Conservation (phyloP, 2,797 vertebrate species). For the Buceros bicornis region DNA sequence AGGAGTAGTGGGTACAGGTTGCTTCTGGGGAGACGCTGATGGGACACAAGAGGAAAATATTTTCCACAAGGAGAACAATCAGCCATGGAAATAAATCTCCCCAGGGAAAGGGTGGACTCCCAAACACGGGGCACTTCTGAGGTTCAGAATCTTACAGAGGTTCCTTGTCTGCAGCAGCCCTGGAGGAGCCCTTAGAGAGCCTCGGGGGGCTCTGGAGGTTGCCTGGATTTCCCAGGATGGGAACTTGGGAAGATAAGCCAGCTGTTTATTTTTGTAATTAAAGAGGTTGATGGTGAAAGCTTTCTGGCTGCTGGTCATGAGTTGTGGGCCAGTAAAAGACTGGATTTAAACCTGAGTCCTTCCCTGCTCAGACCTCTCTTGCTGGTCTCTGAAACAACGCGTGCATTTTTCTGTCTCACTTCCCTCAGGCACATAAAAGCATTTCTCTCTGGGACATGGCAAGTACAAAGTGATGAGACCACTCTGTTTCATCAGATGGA, state of each 20-base stretch:
- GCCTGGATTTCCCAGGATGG: not conserved
- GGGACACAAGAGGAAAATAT: too few relatives aligned
- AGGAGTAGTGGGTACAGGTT: too few relatives aligned
- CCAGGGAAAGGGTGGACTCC: not conserved
- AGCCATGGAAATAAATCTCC: not conserved
- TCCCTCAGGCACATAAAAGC: not conserved
- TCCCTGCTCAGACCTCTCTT: not conserved
- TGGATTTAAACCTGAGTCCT: not conserved
- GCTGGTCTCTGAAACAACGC: fast-evolving
- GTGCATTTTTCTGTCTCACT: not conserved
- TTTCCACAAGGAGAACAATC: too few relatives aligned
- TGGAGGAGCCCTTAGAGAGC: not conserved
- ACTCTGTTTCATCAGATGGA: not conserved
- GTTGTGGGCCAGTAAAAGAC: not conserved
- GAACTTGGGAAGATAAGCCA: not conserved
- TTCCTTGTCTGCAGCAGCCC: not conserved
- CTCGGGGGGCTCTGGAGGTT: not conserved
- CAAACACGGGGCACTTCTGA: not conserved
- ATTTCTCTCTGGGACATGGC: not conserved
- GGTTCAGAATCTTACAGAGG: not conserved
- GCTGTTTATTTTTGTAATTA: constrained; percentile 18
- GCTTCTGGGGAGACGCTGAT: too few relatives aligned
- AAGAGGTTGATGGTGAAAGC: not conserved
- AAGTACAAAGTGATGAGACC: not conserved
- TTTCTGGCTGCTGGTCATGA: not conserved